A percentile compares a stretch with the other conserved stretches of the same genome.
Evolutionary conservation across 2,113 vertebrate genomes (phyloP).

Genomic region (Hippocampus mohnikei): DNA sequence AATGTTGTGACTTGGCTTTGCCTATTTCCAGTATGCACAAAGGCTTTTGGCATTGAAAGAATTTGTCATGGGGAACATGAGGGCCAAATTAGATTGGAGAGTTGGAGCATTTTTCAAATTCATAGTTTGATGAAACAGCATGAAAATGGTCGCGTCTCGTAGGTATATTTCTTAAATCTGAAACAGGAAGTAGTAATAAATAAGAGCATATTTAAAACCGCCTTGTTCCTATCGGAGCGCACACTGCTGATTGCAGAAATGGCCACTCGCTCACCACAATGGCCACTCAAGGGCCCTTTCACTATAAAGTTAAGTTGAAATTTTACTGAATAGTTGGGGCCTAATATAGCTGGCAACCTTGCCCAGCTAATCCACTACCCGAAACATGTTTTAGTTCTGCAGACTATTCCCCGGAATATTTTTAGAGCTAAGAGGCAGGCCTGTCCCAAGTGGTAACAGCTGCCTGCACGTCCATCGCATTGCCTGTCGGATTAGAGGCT

Average conservation of each 20-base stretch:
- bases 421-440: slow-evolving; percentile 69
- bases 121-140: not conserved
- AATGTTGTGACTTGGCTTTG: slow-evolving; percentile 37
- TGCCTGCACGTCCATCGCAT: slow-evolving; percentile 55
- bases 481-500: slow-evolving; percentile 67
- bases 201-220: not conserved
- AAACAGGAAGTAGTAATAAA: slow-evolving; percentile 2
- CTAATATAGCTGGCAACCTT: not conserved
- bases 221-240: not conserved
- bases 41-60: slow-evolving; percentile 17
- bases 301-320: not conserved
- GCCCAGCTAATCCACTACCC: not conserved
- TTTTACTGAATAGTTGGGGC: not conserved
- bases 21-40: slow-evolving; percentile 50
- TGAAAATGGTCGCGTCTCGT: too few species aligned
- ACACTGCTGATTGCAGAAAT: not conserved
- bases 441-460: slow-evolving; percentile 67
- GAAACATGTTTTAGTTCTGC: slow-evolving; percentile 15
- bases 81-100: slow-evolving; percentile 18
- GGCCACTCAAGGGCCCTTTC: not conserved
- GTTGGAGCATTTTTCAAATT: slow-evolving; percentile 4
- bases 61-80: slow-evolving; percentile 19
- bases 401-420: slow-evolving; percentile 58
- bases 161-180: not conserved
- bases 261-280: not conserved